These are phyloP conservation scores for Prinia subflava DNA, from an alignment of 2,113 vertebrate species.

Conservation along the genomic window DNA sequence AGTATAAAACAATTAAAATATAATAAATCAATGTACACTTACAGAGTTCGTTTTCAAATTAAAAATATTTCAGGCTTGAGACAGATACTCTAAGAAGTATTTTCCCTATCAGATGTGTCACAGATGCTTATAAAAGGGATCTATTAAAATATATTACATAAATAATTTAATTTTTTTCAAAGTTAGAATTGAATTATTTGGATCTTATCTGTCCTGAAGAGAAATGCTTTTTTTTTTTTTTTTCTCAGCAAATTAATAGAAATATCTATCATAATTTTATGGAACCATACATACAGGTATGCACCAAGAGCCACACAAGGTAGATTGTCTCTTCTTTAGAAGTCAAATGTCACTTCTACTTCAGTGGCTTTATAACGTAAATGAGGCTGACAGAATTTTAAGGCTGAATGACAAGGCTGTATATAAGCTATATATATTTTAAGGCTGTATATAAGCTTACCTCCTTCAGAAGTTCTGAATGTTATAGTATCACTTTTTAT, in stretches of 20 bases:
- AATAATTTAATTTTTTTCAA: not conserved
- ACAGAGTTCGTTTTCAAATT: not conserved
- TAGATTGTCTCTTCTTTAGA: not conserved
- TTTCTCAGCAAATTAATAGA: not conserved
- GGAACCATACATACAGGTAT: not conserved
- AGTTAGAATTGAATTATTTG: not conserved
- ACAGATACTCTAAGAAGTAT: not conserved
- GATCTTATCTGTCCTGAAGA: not conserved
- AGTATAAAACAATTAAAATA: not conserved
- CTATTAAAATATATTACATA: not conserved
- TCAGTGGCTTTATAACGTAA: not conserved
- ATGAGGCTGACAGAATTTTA: not conserved
- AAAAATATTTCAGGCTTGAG: not conserved
- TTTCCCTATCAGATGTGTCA: not conserved
- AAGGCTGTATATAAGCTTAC: conserved; percentile 63
- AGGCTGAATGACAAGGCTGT: not conserved
- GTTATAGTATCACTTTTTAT: conserved; percentile 77
- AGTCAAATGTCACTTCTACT: not conserved
- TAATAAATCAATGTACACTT: not conserved
- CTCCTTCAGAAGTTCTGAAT: conserved; percentile 85
- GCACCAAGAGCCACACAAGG: not conserved
- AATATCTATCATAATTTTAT: not conserved
- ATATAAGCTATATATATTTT: too few species aligned
- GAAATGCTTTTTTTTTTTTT: not conserved
- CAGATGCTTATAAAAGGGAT: not conserved